Conservation (phyloP, 2,797 vertebrate genomes). For the Arnoldichthys spilopterus region DNA sequence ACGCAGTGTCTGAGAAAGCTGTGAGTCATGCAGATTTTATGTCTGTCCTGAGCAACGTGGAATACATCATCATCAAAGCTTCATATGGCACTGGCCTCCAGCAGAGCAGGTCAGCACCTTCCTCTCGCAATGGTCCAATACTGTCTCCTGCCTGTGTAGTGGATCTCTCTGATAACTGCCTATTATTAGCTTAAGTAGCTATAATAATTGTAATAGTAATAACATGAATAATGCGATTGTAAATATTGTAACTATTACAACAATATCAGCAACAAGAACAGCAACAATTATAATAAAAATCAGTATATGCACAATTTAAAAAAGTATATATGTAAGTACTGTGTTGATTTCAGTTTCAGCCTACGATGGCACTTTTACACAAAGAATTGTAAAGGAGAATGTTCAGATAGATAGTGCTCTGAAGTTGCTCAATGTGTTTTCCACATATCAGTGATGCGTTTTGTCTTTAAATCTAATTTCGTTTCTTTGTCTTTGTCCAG, state of each 20-base stretch:
- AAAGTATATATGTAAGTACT: too few species aligned
- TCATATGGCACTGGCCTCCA: conserved; percentile 86
- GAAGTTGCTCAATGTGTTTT: background rate
- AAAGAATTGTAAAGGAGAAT: background rate
- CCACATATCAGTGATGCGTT: too few species aligned
- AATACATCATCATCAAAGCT: conserved; percentile 91
- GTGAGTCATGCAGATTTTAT: conserved; percentile 89
- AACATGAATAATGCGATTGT: too few species aligned
- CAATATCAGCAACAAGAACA: background rate
- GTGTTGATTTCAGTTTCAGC: background rate
- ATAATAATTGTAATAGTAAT: too few species aligned
- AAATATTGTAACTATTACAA: too few species aligned
- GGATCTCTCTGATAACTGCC: background rate
- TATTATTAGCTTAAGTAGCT: background rate
- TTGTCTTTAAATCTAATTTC: too few species aligned
- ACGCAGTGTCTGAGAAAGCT: conserved; percentile 85
- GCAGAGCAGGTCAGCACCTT: conserved; percentile 87
- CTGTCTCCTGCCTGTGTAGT: background rate
- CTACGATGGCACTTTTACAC: background rate
- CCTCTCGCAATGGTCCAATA: background rate
- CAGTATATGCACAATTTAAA: too few species aligned
- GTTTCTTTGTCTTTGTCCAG: conserved; percentile 64
- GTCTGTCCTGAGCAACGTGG: conserved; percentile 86
- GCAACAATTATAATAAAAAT: too few species aligned
- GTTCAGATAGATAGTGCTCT: background rate